Evolutionary conservation across 1,140 invertebrate species (phyloP).

Genomic region (Drosophila lowei): DNA sequence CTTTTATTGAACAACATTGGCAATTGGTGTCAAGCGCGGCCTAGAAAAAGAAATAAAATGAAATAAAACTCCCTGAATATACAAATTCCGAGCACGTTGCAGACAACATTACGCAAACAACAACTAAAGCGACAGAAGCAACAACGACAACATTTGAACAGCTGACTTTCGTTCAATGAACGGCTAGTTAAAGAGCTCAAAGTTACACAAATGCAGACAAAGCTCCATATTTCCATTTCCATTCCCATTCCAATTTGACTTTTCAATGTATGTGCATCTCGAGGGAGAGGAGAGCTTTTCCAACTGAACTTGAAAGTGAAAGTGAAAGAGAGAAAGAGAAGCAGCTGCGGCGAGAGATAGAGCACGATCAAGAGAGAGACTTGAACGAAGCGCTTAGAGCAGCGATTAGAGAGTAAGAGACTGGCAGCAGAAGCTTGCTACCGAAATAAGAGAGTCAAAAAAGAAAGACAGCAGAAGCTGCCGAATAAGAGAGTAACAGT

Average conservation of each 20-base stretch:
- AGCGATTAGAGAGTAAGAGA: not conserved
- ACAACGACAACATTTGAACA: conserved; percentile 42
- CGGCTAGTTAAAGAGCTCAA: conserved; percentile 34
- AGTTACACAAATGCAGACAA: conserved; percentile 58
- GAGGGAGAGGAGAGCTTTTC: conserved; percentile 14
- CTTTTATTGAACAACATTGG: conserved; percentile 50
- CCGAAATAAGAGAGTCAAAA: not conserved
- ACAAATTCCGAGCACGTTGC: conserved; percentile 76
- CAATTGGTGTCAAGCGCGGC: conserved; percentile 77
- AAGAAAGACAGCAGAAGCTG: not conserved
- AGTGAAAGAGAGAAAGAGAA: conserved; percentile 48
- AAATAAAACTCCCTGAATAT: conserved; percentile 12
- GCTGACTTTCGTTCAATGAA: conserved; percentile 78
- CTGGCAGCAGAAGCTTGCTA: no score
- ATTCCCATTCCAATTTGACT: conserved; percentile 21
- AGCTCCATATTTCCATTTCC: conserved; percentile 17
- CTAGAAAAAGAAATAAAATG: conserved; percentile 66
- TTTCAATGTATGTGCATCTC: conserved; percentile 49
- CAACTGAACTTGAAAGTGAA: conserved; percentile 81
- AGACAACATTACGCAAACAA: conserved; percentile 72
- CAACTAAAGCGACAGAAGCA: conserved; percentile 15
- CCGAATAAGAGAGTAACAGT: no score
- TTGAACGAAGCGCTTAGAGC: not conserved
- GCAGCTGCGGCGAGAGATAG: not conserved
- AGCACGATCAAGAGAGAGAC: conserved; percentile 7